These are phyloP conservation scores for Neoarius graeffei DNA, from an alignment of 2,113 vertebrate species.

Conservation along the genomic window DNA sequence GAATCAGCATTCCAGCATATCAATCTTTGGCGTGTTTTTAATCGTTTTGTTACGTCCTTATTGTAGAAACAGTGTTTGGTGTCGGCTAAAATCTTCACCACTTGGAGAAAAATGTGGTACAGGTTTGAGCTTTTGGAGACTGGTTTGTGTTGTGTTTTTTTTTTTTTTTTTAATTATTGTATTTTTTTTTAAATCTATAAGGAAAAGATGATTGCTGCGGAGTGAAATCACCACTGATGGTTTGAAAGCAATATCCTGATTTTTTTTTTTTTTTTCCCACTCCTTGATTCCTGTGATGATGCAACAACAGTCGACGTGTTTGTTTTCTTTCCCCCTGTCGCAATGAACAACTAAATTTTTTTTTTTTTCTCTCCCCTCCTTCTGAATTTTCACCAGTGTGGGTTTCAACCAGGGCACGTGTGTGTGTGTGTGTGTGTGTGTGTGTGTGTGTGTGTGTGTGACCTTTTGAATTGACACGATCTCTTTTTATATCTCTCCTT, in stretches of 20 bases:
- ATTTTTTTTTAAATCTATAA: conserved; percentile 19
- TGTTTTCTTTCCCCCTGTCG: conserved; percentile 1
- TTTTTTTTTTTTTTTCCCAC: conserved; percentile 16
- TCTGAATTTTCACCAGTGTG: neutral
- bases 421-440: neutral
- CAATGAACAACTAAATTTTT: neutral
- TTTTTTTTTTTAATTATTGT: too few relatives aligned
- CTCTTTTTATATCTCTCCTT: neutral
- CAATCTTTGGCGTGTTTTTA: neutral
- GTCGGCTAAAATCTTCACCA: conserved; percentile 54
- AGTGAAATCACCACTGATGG: conserved; percentile 8
- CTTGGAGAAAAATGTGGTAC: conserved; percentile 35
- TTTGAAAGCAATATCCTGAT: conserved; percentile 69
- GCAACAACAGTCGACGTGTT: neutral
- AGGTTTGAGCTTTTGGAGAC: conserved; percentile 29
- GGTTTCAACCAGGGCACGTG: neutral
- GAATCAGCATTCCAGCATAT: conserved; percentile 4
- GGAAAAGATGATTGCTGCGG: neutral
- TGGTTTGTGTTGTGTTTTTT: neutral
- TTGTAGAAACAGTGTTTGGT: conserved; percentile 38
- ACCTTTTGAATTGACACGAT: conserved; percentile 5
- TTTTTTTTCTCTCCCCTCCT: neutral
- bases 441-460: conserved; percentile 5
- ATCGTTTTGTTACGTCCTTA: neutral
- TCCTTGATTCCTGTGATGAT: neutral